These are phyloP conservation scores for Macaria liturata DNA, from an alignment of 2,888 invertebrate species.

Conservation along the genomic window DNA sequence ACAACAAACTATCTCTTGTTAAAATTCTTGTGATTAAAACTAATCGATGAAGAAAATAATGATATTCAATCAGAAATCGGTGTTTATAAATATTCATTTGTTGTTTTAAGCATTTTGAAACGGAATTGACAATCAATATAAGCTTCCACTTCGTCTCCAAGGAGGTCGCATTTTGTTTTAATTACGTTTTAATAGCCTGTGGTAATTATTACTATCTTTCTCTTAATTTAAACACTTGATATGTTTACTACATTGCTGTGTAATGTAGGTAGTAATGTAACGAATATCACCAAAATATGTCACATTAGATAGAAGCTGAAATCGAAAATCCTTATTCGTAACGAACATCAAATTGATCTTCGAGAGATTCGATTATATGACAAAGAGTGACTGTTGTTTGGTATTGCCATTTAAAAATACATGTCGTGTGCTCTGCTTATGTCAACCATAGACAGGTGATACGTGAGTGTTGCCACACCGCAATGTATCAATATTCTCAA, in stretches of 20 bases:
- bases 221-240: too few relatives aligned
- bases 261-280: too few relatives aligned
- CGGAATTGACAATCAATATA: background rate
- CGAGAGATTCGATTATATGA: too few relatives aligned
- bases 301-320: too few relatives aligned
- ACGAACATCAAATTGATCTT: too few relatives aligned
- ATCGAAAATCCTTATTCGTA: too few relatives aligned
- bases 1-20: background rate
- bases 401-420: too few relatives aligned
- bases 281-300: too few relatives aligned
- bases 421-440: constrained; percentile 19
- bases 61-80: constrained; percentile 1
- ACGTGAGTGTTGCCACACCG: constrained; percentile 51
- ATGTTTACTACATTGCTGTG: too few relatives aligned
- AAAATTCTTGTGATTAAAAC: constrained; percentile 1
- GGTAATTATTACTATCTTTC: too few relatives aligned
- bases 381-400: too few relatives aligned
- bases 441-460: constrained; percentile 38
- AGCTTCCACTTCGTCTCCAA: constrained; percentile 1
- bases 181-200: background rate
- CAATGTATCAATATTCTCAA: constrained; percentile 48
- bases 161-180: constrained; percentile 9
- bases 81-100: constrained; percentile 2
- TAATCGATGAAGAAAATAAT: background rate
- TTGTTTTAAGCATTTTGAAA: background rate